Base-by-base conservation (phyloP, 2,888 invertebrate genomes). In the Drosophila merina region DNA sequence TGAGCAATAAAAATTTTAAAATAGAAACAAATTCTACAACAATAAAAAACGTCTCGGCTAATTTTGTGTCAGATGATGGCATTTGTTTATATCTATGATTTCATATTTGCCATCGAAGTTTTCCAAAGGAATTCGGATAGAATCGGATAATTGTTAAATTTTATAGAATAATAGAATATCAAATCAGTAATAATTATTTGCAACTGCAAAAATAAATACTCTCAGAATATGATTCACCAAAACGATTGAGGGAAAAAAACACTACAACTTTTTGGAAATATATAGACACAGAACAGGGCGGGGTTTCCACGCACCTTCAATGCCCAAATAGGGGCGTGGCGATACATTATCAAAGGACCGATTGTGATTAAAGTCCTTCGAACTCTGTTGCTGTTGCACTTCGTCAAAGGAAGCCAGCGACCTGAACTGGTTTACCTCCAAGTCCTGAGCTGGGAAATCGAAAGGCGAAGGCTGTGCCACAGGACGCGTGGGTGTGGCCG, bases 261-360 rank as follows among this genome's bases (percentile, higher is more conserved):
- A 20, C 8, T 55, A 72, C 57, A 60, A 54, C 31, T 55, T 50
- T 50, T 36, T 12, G 10, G 20, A 36, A 0, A 40, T 4, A 44
- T 10, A 30, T 48, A 42, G 26, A 36, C 0, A 51, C 38, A 20
- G 10, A 47, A 9, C 28, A 30, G 42, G 28, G 48, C 31, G 54
- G 40, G 49, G 26, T 12, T 30, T 25, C 45, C 50, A 82, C 88
- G 66, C 87, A 90, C 90, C 90, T 90, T 90, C 90, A 57, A 90
- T 87, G 72, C 77, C 86, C 52, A 81, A 69, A 59, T 90, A 90
- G 60, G 90, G 91, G 66, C 91, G 90, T 60, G 91, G 91, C 57
- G 91, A 91, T 8, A 88, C 89, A 83, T 91, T 91, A 70, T 91
- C 90, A 69, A 88, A 91, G 58, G 83, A 83, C 28, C 91, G 90